Evolutionary conservation across 2,797 vertebrate genomes (phyloP).

Genomic region (Syndactyla subalaris): DNA sequence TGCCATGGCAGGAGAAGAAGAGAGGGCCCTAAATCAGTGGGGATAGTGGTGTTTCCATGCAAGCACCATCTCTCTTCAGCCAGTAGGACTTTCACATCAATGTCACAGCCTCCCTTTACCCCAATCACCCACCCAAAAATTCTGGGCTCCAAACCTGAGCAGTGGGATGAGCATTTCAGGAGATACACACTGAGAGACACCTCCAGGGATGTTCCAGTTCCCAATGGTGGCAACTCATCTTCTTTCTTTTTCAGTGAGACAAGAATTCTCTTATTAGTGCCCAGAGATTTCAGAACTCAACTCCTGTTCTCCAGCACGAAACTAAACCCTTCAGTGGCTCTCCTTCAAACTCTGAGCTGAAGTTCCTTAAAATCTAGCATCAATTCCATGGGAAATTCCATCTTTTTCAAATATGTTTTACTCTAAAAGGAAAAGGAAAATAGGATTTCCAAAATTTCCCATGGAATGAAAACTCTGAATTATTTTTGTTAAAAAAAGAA

Average conservation of each 20-base stretch:
- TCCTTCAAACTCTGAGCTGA: neutral
- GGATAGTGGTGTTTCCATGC: rapidly evolving
- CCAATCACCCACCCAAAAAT: neutral
- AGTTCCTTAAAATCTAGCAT: neutral
- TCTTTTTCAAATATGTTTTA: neutral
- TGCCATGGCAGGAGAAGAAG: neutral
- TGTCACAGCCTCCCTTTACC: neutral
- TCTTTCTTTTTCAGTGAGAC: neutral
- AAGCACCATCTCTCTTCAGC: neutral
- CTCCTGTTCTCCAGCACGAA: neutral
- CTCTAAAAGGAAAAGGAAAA: neutral
- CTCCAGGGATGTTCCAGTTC: neutral
- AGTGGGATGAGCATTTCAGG: neutral
- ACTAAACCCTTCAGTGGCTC: rapidly evolving
- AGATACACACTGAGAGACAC: neutral
- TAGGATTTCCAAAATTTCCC: neutral
- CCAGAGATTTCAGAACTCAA: neutral
- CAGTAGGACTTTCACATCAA: rapidly evolving
- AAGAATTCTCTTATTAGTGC: neutral
- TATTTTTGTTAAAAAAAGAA: neutral
- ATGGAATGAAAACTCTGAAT: neutral
- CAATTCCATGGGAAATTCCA: neutral
- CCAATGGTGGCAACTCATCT: neutral
- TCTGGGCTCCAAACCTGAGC: neutral
- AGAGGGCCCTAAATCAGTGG: neutral